Conservation (phyloP, 2,888 invertebrate species). For the Dastarcus helophoroides region DNA sequence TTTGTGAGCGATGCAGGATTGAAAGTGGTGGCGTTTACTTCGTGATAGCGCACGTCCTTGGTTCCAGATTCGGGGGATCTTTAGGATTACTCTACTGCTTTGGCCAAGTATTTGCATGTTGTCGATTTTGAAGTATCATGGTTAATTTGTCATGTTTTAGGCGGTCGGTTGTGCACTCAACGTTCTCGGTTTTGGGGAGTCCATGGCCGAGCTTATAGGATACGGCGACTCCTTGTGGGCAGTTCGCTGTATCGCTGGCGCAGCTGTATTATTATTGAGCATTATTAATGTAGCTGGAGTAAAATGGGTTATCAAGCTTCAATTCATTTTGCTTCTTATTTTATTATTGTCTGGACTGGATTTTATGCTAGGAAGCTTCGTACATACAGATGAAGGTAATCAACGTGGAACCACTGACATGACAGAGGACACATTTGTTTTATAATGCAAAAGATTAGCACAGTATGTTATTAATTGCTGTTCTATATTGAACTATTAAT, state of each 20-base stretch:
- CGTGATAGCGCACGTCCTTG: conserved; percentile 85
- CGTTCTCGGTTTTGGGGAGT: conserved; percentile 94
- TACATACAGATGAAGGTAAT: conserved; percentile 59
- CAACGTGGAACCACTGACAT: conserved; percentile 16
- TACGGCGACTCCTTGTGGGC: conserved; percentile 64
- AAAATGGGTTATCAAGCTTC: conserved; percentile 94
- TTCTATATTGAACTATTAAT: no score
- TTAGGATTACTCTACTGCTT: conserved; percentile 91
- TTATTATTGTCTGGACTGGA: conserved; percentile 82
- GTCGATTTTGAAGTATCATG: no score
- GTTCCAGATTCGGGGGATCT: conserved; percentile 86
- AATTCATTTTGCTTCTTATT: conserved; percentile 77
- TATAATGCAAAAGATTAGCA: no score
- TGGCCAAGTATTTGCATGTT: conserved; percentile 61
- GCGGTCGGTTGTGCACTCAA: conserved; percentile 94
- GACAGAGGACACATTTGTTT: no score
- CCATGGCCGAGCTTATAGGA: conserved; percentile 76
- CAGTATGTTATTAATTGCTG: no score
- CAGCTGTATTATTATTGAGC: conserved; percentile 74
- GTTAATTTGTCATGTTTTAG: conserved; percentile 48
- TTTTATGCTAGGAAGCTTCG: conserved; percentile 88
- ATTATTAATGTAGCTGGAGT: conserved; percentile 93
- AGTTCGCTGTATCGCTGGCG: conserved; percentile 76
- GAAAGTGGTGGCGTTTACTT: conserved; percentile 98
- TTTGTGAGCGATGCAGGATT: conserved; percentile 88